Evolutionary conservation across 2,113 vertebrate species (phyloP), one percentile per base, ranked within the genome.

Genomic region (Hassar affinis): DNA sequence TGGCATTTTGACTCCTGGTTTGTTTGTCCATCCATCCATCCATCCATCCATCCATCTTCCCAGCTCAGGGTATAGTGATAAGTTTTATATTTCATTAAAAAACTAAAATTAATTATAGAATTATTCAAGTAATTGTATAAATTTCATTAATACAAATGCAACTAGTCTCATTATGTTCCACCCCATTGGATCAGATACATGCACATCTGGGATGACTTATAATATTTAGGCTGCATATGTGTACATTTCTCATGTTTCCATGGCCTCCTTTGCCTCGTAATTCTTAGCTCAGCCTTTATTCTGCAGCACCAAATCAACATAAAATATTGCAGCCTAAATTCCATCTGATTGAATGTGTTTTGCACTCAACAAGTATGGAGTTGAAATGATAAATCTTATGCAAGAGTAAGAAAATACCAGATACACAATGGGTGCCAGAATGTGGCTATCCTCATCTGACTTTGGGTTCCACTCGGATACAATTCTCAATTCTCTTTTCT

Each of bases 401-500:
- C 69, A 61, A 18, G 35, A 22, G 57, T 30, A 57, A 62, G 30
- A 30, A 69, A 75, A 45, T 59, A 38, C 84, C 79, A 81, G 71
- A 33, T 59, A 30, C 42, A 61, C 27, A 35, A 38, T 42, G 20
- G 14, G 0, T 56, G 74, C 57, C 61, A 66, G 15, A 81, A 66
- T 81, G 25, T 52, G 75, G 51, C 64, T 79, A 57, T 83, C 74
- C 38, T 71, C 68, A 84, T 71, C 38, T 81, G 78, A 87, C 79
- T 84, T 81, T 61, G 3, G 52, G 68, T 38, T 69, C 66, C 54
- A 83, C 82, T 82, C 64, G 51, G 42, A 59, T 42, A 10, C 75
- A 49, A 22, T 69, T 59, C 35, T 78, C 79, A 14, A 22, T 88
- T 86, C 76, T 83, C 84, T 85, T 84, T 84, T 78, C 83, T 87